A percentile compares a stretch with the other conserved stretches of the same genome.
phyloP scores from a whole-genome alignment of 2,888 invertebrate species.

The Cheilosia urbana region DNA sequence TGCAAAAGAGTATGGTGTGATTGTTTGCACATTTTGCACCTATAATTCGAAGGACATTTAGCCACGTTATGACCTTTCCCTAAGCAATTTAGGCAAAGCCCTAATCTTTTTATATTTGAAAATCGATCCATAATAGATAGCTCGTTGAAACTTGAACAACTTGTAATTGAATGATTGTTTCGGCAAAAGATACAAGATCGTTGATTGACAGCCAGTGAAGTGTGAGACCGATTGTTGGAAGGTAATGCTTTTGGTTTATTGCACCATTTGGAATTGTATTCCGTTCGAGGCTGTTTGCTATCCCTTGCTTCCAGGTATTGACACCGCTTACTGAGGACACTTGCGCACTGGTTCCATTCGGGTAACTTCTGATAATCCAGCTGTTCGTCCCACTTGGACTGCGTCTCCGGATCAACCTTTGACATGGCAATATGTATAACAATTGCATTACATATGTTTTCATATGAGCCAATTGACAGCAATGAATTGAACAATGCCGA shows the following conservation, averaged over 20 bases:
- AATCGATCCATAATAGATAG: not conserved
- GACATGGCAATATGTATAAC: conserved; percentile 29
- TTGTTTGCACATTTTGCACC: conserved; percentile 3
- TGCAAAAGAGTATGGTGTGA: conserved; percentile 12
- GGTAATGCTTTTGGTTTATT: conserved; percentile 3
- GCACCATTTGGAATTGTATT: not conserved
- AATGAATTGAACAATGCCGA: conserved; percentile 13
- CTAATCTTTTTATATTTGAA: not conserved
- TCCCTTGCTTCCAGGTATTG: conserved; percentile 10
- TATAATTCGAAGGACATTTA: not conserved
- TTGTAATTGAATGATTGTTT: not conserved
- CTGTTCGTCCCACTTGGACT: conserved; percentile 34
- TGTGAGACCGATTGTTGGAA: not conserved
- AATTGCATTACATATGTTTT: conserved; percentile 45
- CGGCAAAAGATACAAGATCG: not conserved
- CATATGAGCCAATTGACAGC: conserved; percentile 20
- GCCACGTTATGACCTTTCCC: conserved; percentile 5
- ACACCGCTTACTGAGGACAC: conserved; percentile 12
- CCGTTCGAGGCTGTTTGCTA: not conserved
- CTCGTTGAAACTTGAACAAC: not conserved
- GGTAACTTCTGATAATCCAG: conserved; percentile 33
- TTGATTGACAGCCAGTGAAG: not conserved
- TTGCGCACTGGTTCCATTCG: conserved; percentile 7
- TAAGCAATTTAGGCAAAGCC: conserved; percentile 28
- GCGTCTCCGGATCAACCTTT: conserved; percentile 36